These are phyloP conservation scores for Cassiopea andromeda DNA, from an alignment of 30 jellyfish, hydroid and myxozoan species.

Conservation along the genomic window DNA sequence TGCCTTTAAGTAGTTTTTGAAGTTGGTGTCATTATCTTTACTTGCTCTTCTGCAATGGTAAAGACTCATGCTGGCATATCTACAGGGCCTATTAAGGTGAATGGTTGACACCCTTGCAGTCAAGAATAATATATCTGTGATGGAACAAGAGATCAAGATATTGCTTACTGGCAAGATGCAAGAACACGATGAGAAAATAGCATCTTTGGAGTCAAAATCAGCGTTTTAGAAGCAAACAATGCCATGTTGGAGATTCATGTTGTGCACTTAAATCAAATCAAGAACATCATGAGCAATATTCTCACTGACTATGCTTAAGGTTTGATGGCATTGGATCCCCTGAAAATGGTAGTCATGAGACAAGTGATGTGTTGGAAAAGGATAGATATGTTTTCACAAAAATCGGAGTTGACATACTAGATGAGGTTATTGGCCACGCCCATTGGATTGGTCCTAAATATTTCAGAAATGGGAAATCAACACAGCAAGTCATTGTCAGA, in stretches of 20 bases:
- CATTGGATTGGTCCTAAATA: too few species aligned
- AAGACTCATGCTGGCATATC: not conserved
- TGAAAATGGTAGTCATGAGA: slow-evolving; percentile 13
- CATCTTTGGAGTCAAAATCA: not conserved
- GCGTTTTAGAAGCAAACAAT: not conserved
- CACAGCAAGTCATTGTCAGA: slow-evolving; percentile 1
- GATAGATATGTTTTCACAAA: too few species aligned
- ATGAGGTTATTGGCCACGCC: too few species aligned
- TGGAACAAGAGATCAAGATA: not conserved
- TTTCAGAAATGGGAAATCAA: not conserved
- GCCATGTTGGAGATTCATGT: not conserved
- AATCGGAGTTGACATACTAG: too few species aligned
- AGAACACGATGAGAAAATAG: slow-evolving; percentile 3
- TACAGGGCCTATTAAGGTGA: not conserved
- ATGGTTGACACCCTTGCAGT: not conserved
- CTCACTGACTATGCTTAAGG: slow-evolving; percentile 25
- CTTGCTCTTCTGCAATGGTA: not conserved
- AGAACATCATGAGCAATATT: slow-evolving; percentile 5
- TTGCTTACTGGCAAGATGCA: not conserved
- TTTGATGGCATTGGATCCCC: slow-evolving; percentile 12
- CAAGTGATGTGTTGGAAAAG: too few species aligned
- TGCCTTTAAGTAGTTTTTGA: too few species aligned
- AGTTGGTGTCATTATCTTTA: not conserved
- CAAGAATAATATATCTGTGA: not conserved
- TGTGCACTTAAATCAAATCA: not conserved